Conservation (phyloP, 2,797 vertebrate species). For the Cheirogaleus major region DNA sequence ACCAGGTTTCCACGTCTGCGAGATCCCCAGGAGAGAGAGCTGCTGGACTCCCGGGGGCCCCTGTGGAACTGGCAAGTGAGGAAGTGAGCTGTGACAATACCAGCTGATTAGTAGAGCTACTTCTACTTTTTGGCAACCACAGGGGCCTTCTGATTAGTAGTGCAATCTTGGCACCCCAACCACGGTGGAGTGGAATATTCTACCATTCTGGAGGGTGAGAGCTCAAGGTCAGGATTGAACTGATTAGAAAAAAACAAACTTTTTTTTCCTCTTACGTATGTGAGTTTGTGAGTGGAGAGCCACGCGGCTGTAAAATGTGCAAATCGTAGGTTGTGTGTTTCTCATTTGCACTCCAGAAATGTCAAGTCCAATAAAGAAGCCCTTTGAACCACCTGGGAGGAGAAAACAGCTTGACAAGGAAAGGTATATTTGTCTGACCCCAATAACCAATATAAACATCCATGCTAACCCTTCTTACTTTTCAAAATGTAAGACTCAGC, state of each 20-base stretch:
- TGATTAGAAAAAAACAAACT: background rate
- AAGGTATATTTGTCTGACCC: background rate
- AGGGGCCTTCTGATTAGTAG: background rate
- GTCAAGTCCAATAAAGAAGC: background rate
- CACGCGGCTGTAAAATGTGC: background rate
- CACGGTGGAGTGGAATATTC: background rate
- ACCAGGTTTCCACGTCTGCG: too few species aligned
- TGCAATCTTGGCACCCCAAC: background rate
- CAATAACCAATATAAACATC: background rate
- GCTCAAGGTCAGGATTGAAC: background rate
- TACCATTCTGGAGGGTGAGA: background rate
- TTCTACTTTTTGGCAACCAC: background rate
- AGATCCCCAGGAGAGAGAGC: fast-evolving
- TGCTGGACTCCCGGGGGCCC: background rate
- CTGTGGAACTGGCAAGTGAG: background rate
- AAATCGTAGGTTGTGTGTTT: background rate
- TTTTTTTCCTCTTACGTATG: background rate
- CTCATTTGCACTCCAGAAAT: background rate
- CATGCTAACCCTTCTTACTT: background rate
- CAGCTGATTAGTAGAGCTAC: background rate
- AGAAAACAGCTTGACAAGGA: background rate
- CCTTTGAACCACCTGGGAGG: background rate
- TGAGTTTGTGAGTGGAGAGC: background rate
- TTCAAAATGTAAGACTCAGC: background rate
- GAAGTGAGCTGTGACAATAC: too few species aligned